Base-by-base conservation (phyloP, 2,797 vertebrate species). In the Cercopithecus diana region DNA sequence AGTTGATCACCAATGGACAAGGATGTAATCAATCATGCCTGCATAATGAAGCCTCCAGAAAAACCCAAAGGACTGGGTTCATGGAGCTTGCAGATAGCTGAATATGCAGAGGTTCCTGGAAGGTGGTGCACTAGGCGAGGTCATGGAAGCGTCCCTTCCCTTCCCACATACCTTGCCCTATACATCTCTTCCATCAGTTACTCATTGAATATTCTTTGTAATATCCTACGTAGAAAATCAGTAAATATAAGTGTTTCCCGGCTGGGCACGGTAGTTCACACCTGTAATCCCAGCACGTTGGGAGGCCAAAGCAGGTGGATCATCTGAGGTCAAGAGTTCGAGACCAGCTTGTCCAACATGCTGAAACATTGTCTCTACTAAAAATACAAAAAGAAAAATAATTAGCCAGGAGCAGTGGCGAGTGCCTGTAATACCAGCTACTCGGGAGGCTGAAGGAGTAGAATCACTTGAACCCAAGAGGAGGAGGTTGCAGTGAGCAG, bases 181-280 rank as follows among this genome's bases (percentile, higher is more conserved):
- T 55, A 13, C 24, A 26, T 81, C n/a, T 55, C 22, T 55, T 81
- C 48, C n/a, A 55, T 81, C 50, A 26, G 50, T 26, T 81, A 24
- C 36, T 55, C n/a, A 28, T 10, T 55, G 7, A 50, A 7, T 26
- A 39, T 39, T 55, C n/a, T 81, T 55, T 55, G 50, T 39, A 52
- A 55, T 81, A 26, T 26, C 7, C 12, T 26, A 55, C 26, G 14
- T 81, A 55, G 52, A 55, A 39, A 39, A 81, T 50, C 36, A 13
- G 22, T 81, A 55, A 81, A 81, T 55, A 5, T 33, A 77, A 77
- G 17, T 39, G 7, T 67, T 17, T 67, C 15, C 33, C 7, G 0
- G 61, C 33, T 3, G 7, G 61, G 7, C 4, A 1, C 7, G 0
- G 8, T 67, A 7, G 17, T 33, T 17, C 61, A n/a, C 61, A n/a